phyloP scores from a whole-genome alignment of 2,113 vertebrate genomes.

The Cygnus buccinator region DNA sequence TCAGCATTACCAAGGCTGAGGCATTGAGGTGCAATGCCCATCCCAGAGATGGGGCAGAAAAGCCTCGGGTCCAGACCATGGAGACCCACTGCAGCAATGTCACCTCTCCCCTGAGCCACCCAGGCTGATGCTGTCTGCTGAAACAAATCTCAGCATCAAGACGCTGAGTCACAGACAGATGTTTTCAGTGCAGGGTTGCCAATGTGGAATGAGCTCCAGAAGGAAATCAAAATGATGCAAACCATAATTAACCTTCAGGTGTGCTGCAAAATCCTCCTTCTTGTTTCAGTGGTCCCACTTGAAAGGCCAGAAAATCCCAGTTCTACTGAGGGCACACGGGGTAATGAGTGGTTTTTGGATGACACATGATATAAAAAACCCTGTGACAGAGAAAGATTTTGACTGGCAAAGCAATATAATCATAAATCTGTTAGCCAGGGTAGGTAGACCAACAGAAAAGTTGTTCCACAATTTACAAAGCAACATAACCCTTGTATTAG shows the following conservation, averaged over 20 bases:
- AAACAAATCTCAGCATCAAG: neutral
- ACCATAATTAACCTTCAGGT: neutral
- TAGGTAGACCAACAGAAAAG: neutral
- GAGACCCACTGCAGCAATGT: neutral
- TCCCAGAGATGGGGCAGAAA: neutral
- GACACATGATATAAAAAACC: neutral
- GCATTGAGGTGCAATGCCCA: neutral
- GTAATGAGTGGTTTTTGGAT: neutral
- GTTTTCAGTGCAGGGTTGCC: neutral
- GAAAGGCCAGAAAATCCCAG: constrained; percentile 5
- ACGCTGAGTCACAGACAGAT: neutral
- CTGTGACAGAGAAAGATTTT: neutral
- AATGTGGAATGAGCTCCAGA: neutral
- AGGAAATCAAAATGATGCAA: neutral
- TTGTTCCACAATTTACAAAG: neutral
- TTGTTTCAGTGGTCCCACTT: neutral
- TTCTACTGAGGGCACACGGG: neutral
- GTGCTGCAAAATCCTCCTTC: neutral
- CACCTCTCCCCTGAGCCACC: neutral
- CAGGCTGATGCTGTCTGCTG: neutral
- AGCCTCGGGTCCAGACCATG: neutral
- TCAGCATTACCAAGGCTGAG: neutral
- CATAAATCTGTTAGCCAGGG: neutral
- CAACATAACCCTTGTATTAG: neutral
- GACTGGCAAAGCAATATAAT: neutral